These are phyloP conservation scores for Stictonetta naevosa DNA, from an alignment of 2,113 vertebrate species.

Conservation along the genomic window DNA sequence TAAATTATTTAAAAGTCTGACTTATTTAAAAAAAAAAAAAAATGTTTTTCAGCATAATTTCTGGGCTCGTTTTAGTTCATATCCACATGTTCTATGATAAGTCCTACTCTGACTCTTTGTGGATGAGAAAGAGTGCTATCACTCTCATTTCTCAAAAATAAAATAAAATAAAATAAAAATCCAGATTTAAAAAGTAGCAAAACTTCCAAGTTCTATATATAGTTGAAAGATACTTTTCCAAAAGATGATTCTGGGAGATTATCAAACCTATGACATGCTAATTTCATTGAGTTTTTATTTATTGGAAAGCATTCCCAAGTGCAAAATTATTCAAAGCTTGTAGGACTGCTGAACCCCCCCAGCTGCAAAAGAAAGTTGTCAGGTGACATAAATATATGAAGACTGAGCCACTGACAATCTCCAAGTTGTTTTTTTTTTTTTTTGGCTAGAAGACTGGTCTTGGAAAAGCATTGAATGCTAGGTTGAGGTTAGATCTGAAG, in stretches of 20 bases:
- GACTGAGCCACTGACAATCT: background rate
- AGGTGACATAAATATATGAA: background rate
- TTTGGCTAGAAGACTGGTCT: background rate
- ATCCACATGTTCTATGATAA: background rate
- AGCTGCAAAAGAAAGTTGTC: background rate
- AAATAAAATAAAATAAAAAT: accelerated
- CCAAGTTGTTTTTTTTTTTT: background rate
- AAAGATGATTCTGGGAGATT: background rate
- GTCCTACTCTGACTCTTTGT: background rate
- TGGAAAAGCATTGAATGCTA: background rate
- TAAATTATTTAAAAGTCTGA: background rate
- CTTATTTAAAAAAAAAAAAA: background rate
- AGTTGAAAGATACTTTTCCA: accelerated
- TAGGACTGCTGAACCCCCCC: background rate
- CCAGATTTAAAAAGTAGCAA: background rate
- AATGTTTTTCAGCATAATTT: background rate
- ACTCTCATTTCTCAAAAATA: background rate
- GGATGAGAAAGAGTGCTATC: background rate
- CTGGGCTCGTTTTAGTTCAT: background rate
- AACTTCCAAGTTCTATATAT: background rate
- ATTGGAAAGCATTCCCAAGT: background rate
- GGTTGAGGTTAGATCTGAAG: background rate
- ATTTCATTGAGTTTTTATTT: background rate
- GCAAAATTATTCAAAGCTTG: background rate
- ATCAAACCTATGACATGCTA: background rate